Base-by-base conservation (phyloP, 2,888 invertebrate species). In the Leptopilina drosophilae region DNA sequence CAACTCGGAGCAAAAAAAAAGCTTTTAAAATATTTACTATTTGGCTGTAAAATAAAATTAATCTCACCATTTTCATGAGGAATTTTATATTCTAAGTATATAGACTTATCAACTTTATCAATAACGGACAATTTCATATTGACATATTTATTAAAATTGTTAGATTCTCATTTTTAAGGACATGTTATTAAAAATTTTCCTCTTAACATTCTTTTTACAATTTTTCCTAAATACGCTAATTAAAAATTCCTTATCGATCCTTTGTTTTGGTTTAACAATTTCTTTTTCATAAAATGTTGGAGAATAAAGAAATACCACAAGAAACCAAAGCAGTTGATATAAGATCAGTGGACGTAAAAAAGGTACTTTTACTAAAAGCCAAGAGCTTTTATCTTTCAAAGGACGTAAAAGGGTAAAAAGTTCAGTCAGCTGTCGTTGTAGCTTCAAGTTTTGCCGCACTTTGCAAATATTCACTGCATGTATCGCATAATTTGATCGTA, bases 401-500 rank as follows among this genome's bases (percentile, higher is more conserved):
- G 56, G 33, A n/a, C 26, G 9, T 56, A 53, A 56, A 49, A 73
- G 56, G 26, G 7, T 53, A 73, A 73, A 73, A 53, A 26, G 40
- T 26, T 69, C n/a, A 73, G 40, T 73, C 73, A 56, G 73, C 33
- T 73, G 33, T n/a, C 56, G 40, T 11, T 73, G 73, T 53, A 73
- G 53, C 40, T 73, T 56, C 14, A 73, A 73, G 56, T 73, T 56
- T 73, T 3, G 33, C 56, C 56, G n/a, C 20, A 56, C 40, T 73
- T 56, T 11, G 73, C 73, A 73, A 14, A 73, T 73, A 73, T 73
- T 73, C 73, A 73, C 53, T 53, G 26, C 73, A 73, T 56, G 56
- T 73, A 33, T 73, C 56, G 73, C 53, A 73, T 56, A 56, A 73
- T 73, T 73, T 56, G 73, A 73, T 73, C 73, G 53, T 73, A 73